Base-by-base conservation (phyloP, 2,113 vertebrate genomes). In the Sialia sialis region DNA sequence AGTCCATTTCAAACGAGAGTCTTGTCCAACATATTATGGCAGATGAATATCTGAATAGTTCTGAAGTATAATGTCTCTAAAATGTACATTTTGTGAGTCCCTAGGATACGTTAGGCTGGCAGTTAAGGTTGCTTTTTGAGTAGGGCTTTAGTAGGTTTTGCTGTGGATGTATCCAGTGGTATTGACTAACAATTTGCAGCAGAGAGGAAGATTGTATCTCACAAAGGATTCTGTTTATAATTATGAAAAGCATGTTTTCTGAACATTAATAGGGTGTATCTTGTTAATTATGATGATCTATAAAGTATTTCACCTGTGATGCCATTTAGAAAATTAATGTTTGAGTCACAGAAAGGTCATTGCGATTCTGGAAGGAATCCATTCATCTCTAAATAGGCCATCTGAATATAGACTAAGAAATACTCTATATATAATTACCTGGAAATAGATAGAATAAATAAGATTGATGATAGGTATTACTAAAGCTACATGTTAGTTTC, bases 241-340 rank as follows among this genome's bases (percentile, higher is more conserved):
- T 86, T 92, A 84, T 49, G n/a, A 91, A 92, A 92, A 89, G 16
- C 44, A 49, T 87, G 52, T 75, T 87, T 96, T 91, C 81, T 90
- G 60, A 52, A 36, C 58, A 67, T 55, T 94, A 88, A 73, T 54
- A 80, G 27, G 56, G n/a, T 77, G 27, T 80, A 34, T 93, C 84
- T 94, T 94, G 70, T 93, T 88, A 94, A 92, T 95, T 90, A 67
- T 44, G 41, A 87, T 87, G 74, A 90, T 94, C 26, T 94, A 94
- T 92, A 85, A 88, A 81, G 62, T 96, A 79, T 93, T 96, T 93
- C 80, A 94, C 86, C 89, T 92, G 58, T 93, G 69, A 91, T 92
- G 32, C 38, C 86, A 74, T 93, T 96, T 94, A 78, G 60, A 94
- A 96, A 97, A 96, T 87, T 89, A 90, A 96, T 92, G 54, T 69